Evolutionary conservation across 1,140 invertebrate genomes (phyloP).

Genomic region (Heliconius congener): DNA sequence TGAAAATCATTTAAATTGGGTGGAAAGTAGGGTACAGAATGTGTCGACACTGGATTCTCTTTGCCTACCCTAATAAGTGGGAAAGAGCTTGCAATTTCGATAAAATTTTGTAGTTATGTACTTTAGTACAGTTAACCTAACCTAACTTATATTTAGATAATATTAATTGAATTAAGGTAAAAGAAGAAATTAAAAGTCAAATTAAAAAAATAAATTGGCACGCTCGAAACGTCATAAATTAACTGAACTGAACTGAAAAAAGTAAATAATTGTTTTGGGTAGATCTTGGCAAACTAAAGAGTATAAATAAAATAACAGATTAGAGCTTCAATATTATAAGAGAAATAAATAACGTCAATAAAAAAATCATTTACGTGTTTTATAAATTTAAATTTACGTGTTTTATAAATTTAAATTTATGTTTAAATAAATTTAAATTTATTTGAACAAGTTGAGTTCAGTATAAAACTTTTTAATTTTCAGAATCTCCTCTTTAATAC

Average conservation of each 20-base stretch:
- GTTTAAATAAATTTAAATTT: constrained; percentile 43
- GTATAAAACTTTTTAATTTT: constrained; percentile 57
- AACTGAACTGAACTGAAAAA: too few relatives aligned
- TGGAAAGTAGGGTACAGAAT: not conserved
- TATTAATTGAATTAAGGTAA: too few relatives aligned
- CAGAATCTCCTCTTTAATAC: constrained; percentile 49
- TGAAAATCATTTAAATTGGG: not conserved
- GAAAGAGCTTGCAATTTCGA: not conserved
- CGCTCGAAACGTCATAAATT: too few relatives aligned
- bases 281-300: too few relatives aligned
- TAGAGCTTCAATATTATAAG: too few relatives aligned
- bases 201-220: too few relatives aligned
- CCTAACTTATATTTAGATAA: too few relatives aligned
- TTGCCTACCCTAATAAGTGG: not conserved
- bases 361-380: constrained; percentile 38
- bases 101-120: too few relatives aligned
- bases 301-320: too few relatives aligned
- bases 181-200: too few relatives aligned
- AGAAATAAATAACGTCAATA: not conserved
- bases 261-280: too few relatives aligned
- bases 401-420: constrained; percentile 53
- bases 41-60: not conserved
- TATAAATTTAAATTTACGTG: constrained; percentile 48
- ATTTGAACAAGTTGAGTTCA: constrained; percentile 48
- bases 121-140: too few relatives aligned